Percentiles rank a stretch among this genome's conserved stretches.
These are phyloP conservation scores for Ophraella communa DNA, from an alignment of 2,888 invertebrate species.

Conservation along the genomic window DNA sequence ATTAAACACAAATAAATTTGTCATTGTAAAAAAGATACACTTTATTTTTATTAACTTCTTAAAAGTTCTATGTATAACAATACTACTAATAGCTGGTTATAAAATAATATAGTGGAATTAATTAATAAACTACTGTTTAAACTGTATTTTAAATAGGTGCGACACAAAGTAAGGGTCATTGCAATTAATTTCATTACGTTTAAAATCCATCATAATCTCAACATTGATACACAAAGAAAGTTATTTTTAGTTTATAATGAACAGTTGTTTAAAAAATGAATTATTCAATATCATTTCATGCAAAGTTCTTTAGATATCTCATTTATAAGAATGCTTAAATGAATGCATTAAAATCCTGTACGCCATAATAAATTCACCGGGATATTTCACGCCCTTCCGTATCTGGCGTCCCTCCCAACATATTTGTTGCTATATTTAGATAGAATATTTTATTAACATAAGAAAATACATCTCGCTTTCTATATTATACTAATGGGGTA, in stretches of 20 bases:
- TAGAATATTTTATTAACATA: not conserved
- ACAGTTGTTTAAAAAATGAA: not conserved
- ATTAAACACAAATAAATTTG: no score
- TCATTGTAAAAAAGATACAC: no score
- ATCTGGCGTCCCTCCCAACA: constrained; percentile 5
- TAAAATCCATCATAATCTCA: no score
- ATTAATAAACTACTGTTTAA: no score
- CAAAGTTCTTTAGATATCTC: not conserved
- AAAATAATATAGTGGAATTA: no score
- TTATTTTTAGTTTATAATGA: not conserved
- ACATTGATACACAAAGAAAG: no score
- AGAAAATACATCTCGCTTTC: constrained; percentile 11
- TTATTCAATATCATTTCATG: not conserved
- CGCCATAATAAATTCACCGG: not conserved
- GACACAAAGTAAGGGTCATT: no score
- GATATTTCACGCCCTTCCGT: constrained; percentile 22
- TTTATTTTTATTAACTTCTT: no score
- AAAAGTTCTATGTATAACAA: no score
- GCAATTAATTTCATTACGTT: no score
- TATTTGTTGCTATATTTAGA: constrained; percentile 24
- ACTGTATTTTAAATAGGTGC: no score
- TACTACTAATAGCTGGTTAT: no score
- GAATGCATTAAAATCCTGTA: not conserved
- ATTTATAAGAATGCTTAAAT: not conserved
- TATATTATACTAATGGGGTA: constrained; percentile 25